phyloP scores from a whole-genome alignment of 2,888 invertebrate species.

The Hydriomena furcata region DNA sequence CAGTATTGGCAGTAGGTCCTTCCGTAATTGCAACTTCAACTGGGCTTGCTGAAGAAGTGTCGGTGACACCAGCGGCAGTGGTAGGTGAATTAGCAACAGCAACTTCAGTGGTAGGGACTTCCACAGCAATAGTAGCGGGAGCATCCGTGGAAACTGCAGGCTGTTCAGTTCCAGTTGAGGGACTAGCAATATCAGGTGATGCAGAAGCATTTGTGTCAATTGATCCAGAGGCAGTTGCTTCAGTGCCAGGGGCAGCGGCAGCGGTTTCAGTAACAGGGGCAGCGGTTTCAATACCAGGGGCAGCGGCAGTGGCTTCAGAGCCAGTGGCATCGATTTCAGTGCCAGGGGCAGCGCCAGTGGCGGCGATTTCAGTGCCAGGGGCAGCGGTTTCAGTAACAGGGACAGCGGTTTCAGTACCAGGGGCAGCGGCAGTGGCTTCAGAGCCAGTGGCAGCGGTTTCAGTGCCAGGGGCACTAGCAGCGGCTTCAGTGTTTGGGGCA shows the following conservation, averaged over 20 bases:
- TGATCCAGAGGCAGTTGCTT: neutral
- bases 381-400: neutral
- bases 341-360: constrained; percentile 3
- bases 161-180: neutral
- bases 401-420: neutral
- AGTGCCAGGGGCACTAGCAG: neutral
- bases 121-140: constrained; percentile 2
- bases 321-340: constrained; percentile 4
- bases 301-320: constrained; percentile 8
- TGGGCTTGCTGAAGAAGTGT: neutral
- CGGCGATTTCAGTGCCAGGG: constrained; percentile 1
- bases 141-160: constrained; percentile 1
- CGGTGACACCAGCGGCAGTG: neutral
- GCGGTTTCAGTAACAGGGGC: neutral
- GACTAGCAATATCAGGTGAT: neutral
- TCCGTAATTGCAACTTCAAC: constrained; percentile 9
- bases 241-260: neutral
- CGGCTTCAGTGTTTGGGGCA: neutral
- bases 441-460: constrained; percentile 1
- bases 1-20: constrained; percentile 5
- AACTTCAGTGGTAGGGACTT: neutral
- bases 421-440: constrained; percentile 1
- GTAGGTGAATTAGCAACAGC: constrained; percentile 1
- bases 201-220: neutral
- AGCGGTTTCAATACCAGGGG: constrained; percentile 1